Evolutionary conservation across 30 jellyfish, hydroid and myxozoan genomes (phyloP).

Genomic region (Aurelia aurita complex sp. Pacific): DNA sequence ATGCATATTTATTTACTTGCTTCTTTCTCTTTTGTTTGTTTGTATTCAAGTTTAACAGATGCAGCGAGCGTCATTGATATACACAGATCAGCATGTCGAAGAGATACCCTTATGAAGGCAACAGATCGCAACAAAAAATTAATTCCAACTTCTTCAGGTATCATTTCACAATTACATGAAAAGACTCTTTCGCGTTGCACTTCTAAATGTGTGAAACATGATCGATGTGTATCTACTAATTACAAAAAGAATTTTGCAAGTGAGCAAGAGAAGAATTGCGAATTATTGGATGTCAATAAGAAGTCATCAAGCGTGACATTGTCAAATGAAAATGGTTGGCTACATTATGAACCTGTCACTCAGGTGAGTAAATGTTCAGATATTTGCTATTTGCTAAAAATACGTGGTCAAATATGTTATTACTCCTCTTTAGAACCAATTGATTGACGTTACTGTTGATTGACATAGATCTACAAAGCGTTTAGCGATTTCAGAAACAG

Average conservation of each 20-base stretch:
- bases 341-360: not conserved
- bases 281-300: not conserved
- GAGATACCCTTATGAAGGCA: not conserved
- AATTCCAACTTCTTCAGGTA: not conserved
- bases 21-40: too few species aligned
- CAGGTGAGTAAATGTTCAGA: not conserved
- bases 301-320: too few species aligned
- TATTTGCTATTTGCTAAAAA: too few species aligned
- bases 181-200: not conserved
- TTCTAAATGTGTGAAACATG: not conserved
- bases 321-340: too few species aligned
- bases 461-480: too few species aligned
- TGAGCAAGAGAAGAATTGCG: not conserved
- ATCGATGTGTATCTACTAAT: not conserved
- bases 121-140: not conserved
- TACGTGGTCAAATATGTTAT: too few species aligned
- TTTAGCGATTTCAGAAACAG: too few species aligned
- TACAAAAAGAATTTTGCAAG: not conserved
- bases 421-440: too few species aligned
- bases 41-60: too few species aligned
- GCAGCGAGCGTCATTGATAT: too few species aligned
- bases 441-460: too few species aligned
- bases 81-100: not conserved
- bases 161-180: not conserved
- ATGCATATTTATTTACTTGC: too few species aligned